Evolutionary conservation across 2,888 invertebrate species (phyloP), one percentile per base, ranked within the genome.

Genomic region (Agrotis puta): DNA sequence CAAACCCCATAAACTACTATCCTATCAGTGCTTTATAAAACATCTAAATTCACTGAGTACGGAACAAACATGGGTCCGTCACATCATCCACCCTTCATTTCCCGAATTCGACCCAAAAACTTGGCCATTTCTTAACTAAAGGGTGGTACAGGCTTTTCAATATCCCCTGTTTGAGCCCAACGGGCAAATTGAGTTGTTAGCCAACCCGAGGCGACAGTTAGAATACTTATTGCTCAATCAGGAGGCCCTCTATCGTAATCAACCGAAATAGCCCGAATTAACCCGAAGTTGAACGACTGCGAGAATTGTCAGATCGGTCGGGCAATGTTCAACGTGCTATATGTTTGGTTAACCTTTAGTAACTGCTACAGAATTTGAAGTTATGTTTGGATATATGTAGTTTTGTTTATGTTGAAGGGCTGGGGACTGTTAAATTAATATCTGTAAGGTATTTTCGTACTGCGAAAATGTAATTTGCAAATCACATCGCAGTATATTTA

Each of bases 111-210:
- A 74, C 75, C 74, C 75, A 70, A 82, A 83, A 77, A 68, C 69
- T 71, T 68, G 56, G 59, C 61, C 61, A 58, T 63, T 68, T 70
- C 79, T 79, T 54, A 72, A 77, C 79, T 78, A 74, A 79, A 67
- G 73, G 68, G 70, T 82, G 75, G 77, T 83, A 73, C 48, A 82
- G 77, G 78, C 81, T 85, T 82, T 83, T 87, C 85, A 87, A 88
- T 88, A 83, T 79, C 75, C 81, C 66, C 72, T 79, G 71, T 81
- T 77, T 59, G 74, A 78, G 64, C 75, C 80, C 75, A 78, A 77
- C 74, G 84, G 75, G 78, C 81, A 85, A 88, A 88, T 89, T 85
- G 85, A 85, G 85, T 86, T 86, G 77, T 87, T 84, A 84, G 77
- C 74, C 65, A 77, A 64, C 74, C 51, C 81, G 70, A 70, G 69